Conservation (phyloP, 2,888 invertebrate genomes). For the Cynaeus angustus region DNA sequence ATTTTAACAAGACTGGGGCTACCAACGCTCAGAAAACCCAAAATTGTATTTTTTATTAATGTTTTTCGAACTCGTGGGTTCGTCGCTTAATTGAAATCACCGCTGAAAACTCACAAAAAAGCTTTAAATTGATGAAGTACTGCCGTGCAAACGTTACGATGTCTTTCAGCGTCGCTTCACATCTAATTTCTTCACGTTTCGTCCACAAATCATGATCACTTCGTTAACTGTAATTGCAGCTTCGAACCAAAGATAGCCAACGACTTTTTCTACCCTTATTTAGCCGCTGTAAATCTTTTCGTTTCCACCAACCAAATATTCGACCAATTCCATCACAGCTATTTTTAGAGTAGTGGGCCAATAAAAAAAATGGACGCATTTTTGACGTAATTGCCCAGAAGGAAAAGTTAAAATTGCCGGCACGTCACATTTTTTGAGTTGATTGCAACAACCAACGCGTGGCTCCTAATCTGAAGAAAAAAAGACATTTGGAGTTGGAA, state of each 20-base stretch:
- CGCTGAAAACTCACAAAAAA: no score
- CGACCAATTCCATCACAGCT: slow-evolving; percentile 7
- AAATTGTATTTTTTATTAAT: no score
- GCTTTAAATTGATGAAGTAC: no score
- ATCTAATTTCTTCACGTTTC: no score
- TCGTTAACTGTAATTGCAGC: slow-evolving; percentile 34
- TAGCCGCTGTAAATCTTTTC: slow-evolving; percentile 7
- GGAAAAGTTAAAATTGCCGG: slow-evolving; percentile 12
- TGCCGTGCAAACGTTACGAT: no score
- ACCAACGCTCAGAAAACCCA: no score
- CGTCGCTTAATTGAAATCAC: no score
- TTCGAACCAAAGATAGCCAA: slow-evolving; percentile 27
- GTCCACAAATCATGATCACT: slow-evolving; percentile 33
- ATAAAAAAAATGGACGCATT: slow-evolving; percentile 16
- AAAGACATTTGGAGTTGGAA: not conserved
- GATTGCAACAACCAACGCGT: slow-evolving; percentile 7
- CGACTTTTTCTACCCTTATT: slow-evolving; percentile 20
- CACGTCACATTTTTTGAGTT: slow-evolving; percentile 10
- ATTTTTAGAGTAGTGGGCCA: slow-evolving; percentile 24
- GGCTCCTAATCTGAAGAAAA: slow-evolving; percentile 12
- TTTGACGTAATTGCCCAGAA: slow-evolving; percentile 8
- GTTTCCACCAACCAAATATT: slow-evolving; percentile 9
- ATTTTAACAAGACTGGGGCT: no score
- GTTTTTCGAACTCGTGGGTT: no score
- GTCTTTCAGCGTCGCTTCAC: no score